Base-by-base conservation (phyloP, 2,888 invertebrate species). In the Macrostomum cliftonense region DNA sequence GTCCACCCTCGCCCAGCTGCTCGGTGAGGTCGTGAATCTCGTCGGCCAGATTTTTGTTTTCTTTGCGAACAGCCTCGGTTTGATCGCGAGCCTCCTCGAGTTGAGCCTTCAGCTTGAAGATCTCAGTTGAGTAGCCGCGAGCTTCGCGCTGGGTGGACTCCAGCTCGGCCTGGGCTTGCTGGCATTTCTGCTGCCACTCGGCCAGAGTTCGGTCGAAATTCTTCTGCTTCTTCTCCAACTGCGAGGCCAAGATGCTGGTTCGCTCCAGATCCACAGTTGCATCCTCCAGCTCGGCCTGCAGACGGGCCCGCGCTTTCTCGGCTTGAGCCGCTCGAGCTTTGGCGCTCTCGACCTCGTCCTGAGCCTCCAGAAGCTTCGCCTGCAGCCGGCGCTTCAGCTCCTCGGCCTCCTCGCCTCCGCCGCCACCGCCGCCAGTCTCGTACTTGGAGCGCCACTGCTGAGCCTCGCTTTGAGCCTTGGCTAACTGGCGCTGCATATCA, bases 201-300 rank as follows among this genome's bases (percentile, higher is more conserved):
- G 87, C 83, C 72, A 97, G 86, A 76, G 93, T 91, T 77, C 93
- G 93, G 79, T 97, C 97, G 78, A 99, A 97, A 61, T 87, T 87
- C 77, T 93, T 91, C 77, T 95, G 95, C 76, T 91, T 95, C 87
- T 97, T 95, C 75, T 97, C 95, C 65, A 95, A 85, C 58, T 88
- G 61, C 53, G 65, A 86, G 73, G 93, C 43, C 14, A 42, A 38
- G 2, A 19, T 37, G 20, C 87, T 86, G 61, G 93, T 89, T 68
- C 93, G 60, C 76, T 95, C 95, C 67, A 93, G 89, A 75, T 95
- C 93, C 70, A 91, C 80, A 74, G 87, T 85, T 67, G 93, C 78
- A 73, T 95, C 95, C 73, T 97, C 95, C 65, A 95, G 85, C 75
- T 97, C 95, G 65, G 87, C 87, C 62, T 87, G 79, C 64, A 97